phyloP scores from a whole-genome alignment of 2,888 invertebrate species.

The Stenichneumon culpator region DNA sequence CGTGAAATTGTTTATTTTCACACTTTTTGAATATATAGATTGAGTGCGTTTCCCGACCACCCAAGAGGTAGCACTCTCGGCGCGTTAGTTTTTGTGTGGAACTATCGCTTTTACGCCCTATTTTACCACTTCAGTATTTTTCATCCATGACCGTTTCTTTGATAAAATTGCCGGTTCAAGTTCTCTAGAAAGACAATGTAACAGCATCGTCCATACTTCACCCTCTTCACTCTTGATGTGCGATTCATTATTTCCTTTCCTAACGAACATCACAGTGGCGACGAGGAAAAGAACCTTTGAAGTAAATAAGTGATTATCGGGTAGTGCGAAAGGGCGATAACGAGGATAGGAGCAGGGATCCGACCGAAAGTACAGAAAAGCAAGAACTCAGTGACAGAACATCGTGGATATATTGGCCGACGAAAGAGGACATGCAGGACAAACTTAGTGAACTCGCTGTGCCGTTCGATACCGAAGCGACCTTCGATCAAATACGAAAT shows the following conservation, averaged over 20 bases:
- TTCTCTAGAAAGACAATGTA: no score
- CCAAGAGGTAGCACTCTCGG: not conserved
- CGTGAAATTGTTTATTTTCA: not conserved
- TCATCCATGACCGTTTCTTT: no score
- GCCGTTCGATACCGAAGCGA: not conserved
- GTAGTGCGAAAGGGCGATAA: not conserved
- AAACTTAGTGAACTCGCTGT: slow-evolving; percentile 13
- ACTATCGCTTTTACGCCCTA: not conserved
- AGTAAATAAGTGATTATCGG: not conserved
- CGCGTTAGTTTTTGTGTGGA: not conserved
- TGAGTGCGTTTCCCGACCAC: slow-evolving; percentile 5
- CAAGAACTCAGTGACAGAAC: slow-evolving; percentile 8
- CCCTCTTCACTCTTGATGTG: no score
- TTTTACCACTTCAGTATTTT: not conserved
- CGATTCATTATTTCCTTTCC: no score
- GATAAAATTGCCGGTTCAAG: no score
- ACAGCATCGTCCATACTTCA: no score
- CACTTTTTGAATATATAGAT: not conserved
- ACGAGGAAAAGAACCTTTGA: not conserved
- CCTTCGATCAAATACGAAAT: slow-evolving; percentile 17
- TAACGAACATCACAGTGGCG: slow-evolving; percentile 6
- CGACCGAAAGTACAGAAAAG: not conserved
- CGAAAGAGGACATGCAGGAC: slow-evolving; percentile 21
- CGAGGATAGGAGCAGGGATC: not conserved
- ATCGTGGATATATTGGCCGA: slow-evolving; percentile 26